phyloP scores from a whole-genome alignment of 2,113 vertebrate genomes.

The Oreochromis niloticus region DNA sequence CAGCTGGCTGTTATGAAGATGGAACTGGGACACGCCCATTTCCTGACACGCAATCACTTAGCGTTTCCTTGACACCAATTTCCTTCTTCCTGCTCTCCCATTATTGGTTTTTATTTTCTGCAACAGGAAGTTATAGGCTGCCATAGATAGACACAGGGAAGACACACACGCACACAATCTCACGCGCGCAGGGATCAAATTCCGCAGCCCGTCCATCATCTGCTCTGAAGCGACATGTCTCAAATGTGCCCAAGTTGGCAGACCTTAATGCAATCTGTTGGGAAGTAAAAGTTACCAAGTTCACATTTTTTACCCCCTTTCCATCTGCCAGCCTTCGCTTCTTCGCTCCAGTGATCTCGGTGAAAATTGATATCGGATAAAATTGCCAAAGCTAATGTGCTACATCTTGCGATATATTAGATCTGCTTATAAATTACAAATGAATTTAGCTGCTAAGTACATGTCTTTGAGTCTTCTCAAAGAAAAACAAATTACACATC shows the following conservation, averaged over 20 bases:
- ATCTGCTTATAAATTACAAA: not conserved
- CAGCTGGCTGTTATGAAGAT: constrained; percentile 8
- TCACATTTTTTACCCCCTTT: not conserved
- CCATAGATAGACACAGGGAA: not conserved
- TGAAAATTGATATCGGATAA: not conserved
- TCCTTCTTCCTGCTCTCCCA: constrained; percentile 42
- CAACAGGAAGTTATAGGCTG: constrained; percentile 16
- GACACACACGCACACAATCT: not conserved
- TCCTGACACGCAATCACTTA: constrained; percentile 41
- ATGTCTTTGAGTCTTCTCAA: not conserved
- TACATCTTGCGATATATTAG: not conserved
- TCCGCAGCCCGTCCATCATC: not conserved
- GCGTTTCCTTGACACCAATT: constrained; percentile 32
- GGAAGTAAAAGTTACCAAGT: not conserved
- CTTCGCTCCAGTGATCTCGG: not conserved
- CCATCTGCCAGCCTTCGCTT: not conserved
- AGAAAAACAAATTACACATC: not conserved
- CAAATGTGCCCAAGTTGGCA: constrained; percentile 1
- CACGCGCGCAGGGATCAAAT: not conserved
- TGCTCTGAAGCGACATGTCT: constrained; percentile 18
- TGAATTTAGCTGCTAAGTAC: not conserved
- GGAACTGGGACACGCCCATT: constrained; percentile 1
- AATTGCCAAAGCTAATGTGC: not conserved
- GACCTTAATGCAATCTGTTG: constrained; percentile 20
- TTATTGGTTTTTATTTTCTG: constrained; percentile 39